Evolutionary conservation across 92 coral and sea anemone genomes (phyloP).

Genomic region (Meandrina meandrites): DNA sequence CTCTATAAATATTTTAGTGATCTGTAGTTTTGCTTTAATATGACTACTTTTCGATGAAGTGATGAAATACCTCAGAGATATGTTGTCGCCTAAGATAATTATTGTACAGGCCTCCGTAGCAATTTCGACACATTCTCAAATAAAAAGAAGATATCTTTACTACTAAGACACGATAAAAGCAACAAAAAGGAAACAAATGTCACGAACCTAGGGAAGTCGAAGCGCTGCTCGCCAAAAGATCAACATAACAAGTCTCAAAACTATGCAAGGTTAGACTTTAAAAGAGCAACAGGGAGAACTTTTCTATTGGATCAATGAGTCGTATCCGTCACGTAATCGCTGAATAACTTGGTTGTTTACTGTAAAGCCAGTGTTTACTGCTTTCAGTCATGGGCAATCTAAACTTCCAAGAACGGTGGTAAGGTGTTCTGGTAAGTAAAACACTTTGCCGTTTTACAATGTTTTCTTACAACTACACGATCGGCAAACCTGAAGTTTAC

Average conservation of each 20-base stretch:
- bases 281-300: conserved; percentile 2
- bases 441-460: not conserved
- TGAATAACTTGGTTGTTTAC: not conserved
- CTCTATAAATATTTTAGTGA: not conserved
- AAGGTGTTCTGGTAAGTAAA: conserved; percentile 14
- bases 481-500: not conserved
- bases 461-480: not conserved
- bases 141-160: not conserved
- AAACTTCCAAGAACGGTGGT: not conserved
- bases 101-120: not conserved
- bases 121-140: not conserved
- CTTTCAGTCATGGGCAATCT: not conserved
- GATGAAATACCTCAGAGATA: not conserved
- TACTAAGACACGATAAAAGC: not conserved
- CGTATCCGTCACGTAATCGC: conserved; percentile 35
- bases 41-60: not conserved
- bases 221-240: not conserved
- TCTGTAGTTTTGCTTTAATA: not conserved
- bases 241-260: conserved; percentile 8
- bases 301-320: conserved; percentile 3
- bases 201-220: not conserved
- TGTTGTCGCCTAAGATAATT: not conserved
- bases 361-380: not conserved
- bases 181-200: not conserved
- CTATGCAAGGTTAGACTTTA: conserved; percentile 28